Base-by-base conservation (phyloP, 2,113 vertebrate genomes). In the Semicossyphus pulcher region DNA sequence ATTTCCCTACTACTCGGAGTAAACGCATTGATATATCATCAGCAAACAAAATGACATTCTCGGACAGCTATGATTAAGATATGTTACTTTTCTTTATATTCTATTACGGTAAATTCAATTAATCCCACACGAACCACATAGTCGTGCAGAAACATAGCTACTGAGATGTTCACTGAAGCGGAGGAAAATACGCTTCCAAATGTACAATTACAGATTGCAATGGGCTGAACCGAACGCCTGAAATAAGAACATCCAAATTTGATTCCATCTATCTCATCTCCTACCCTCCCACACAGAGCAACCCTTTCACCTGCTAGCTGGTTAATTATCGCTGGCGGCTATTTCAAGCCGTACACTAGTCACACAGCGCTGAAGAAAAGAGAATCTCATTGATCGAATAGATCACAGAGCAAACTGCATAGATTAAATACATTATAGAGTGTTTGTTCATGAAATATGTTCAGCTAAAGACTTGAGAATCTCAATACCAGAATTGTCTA, bases 281-380 rank as follows among this genome's bases (percentile, higher is more conserved):
- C 76, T 63, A 9, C 25, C 63, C 79, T 76, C 86, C 87, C 67
- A 91, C 85, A 83, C 79, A 71, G 20, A 80, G 66, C 52, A 60
- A 74, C 65, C 85, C 80, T 58, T 89, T 87, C 84, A 85, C 89
- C 89, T 87, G 83, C 81, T 67, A 31, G 81, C 75, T 77, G 25
- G 36, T 84, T 86, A 83, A 88, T 90, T 89, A 87, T 83, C 75
- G 74, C 70, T 15, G 61, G 60, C 80, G 68, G 80, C 82, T 82
- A 85, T 86, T 88, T 83, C 75, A 44, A 70, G 73, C 59, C 26
- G 45, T 67, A 29, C 54, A 57, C 16, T 48, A 49, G 58, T 52
- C 2, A 3, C 63, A 60, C 31, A 56, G 49, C 23, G 11, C 26
- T 49, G 45, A 83, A n/a, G 63, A 36, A 83, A 62, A 74, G 56